Base-by-base conservation (phyloP, 2,888 invertebrate genomes). In the Sialis fuliginosa region DNA sequence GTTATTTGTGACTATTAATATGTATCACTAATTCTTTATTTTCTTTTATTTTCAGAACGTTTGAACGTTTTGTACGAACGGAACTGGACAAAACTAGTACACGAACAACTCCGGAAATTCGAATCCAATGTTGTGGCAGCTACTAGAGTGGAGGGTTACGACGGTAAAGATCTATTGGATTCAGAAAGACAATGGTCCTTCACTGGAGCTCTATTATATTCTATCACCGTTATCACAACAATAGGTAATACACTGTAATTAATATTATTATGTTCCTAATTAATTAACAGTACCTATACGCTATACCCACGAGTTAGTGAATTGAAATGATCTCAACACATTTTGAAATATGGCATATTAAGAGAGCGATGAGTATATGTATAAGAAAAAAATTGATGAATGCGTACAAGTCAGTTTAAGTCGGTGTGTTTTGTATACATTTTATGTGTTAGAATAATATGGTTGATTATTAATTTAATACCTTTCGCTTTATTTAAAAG, bases 161-260 rank as follows among this genome's bases (percentile, higher is more conserved):
- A 47, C 13, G 57, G 58, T 57, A 44, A 63, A 64, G 53, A 65
- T 31, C 58, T 60, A 41, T 31, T 47, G 6, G 42, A 47, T n/a
- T 10, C 42, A 6, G 47, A 47, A 13, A 40, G 42, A 9, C 77
- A 79, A 56, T 89, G 89, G 88, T 81, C 82, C 1, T 87, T 88
- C 63, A 81, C 84, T 31, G 85, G 87, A 52, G 82, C 89, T 3
- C 64, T 90, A 22, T 74, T 90, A 43, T 90, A 88, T 62, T 86
- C 86, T 54, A 78, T 90, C 57, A 88, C 88, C 39, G 75, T 89
- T 56, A 84, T 89, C 60, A 90, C 89, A 52, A 90, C 90, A 46
- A 87, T 90, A 62, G 90, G 89, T 88, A 63, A 74, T 76, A 61
- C 45, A 35, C 33, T 40, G 22, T 12, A 41, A 33, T 10, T 40